Conservation (phyloP, 64 coral and sea anemone species). For the Acropora tenuis region DNA sequence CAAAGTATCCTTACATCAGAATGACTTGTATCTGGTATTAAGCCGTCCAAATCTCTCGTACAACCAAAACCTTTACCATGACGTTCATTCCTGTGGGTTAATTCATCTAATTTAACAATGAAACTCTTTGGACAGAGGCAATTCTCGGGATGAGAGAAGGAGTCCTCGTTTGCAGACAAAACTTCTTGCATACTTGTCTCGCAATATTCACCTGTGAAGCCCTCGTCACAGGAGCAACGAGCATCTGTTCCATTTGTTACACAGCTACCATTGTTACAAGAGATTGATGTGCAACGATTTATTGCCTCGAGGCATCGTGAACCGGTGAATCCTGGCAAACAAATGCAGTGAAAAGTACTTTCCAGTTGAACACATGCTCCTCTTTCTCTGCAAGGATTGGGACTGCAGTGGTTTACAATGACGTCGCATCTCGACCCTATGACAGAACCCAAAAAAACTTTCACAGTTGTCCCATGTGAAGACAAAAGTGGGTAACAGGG, state of each 20-base stretch:
- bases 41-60: not conserved
- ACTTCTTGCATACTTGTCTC: slow-evolving; percentile 38
- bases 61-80: no score
- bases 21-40: not conserved
- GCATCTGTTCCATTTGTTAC: slow-evolving; percentile 32
- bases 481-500: no score
- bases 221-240: slow-evolving; percentile 59
- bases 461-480: no score
- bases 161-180: slow-evolving; percentile 64
- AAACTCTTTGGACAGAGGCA: slow-evolving; percentile 44
- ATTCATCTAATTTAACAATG: slow-evolving; percentile 22
- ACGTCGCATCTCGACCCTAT: not conserved
- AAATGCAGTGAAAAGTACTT: slow-evolving; percentile 49
- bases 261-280: slow-evolving; percentile 56
- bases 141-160: not conserved
- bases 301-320: not conserved
- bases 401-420: slow-evolving; percentile 8
- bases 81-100: not conserved
- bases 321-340: slow-evolving; percentile 37
- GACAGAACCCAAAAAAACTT: not conserved
- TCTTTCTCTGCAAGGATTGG: slow-evolving; percentile 59
- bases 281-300: slow-evolving; percentile 13
- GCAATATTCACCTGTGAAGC: slow-evolving; percentile 48
- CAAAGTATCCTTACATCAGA: not conserved
- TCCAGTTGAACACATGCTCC: slow-evolving; percentile 57